Conservation (phyloP, 2,888 invertebrate genomes). For the Agrotis ipsilon region DNA sequence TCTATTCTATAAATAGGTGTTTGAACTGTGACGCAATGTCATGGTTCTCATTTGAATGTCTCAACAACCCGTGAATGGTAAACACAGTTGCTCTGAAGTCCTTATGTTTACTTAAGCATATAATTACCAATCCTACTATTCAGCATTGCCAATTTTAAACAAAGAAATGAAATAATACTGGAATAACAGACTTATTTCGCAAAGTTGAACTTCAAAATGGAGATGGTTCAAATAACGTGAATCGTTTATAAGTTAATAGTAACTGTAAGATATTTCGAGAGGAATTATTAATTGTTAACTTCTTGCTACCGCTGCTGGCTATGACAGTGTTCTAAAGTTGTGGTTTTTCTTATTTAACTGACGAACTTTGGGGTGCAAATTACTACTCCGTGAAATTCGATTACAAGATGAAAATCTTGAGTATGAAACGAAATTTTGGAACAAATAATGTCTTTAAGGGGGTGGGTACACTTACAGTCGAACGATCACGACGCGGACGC, state of each 20-base stretch:
- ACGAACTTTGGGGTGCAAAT: neutral
- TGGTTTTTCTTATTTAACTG: constrained; percentile 4
- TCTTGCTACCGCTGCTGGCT: neutral
- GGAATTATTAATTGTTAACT: constrained; percentile 24
- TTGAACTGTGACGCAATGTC: constrained; percentile 7
- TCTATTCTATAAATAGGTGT: neutral
- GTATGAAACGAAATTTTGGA: neutral
- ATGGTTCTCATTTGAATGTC: constrained; percentile 25
- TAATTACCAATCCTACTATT: constrained; percentile 38
- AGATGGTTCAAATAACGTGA: constrained; percentile 28
- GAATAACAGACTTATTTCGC: constrained; percentile 65
- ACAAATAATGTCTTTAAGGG: too few relatives aligned
- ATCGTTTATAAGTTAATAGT: constrained; percentile 17
- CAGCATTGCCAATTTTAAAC: constrained; percentile 37
- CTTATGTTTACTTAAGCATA: constrained; percentile 42
- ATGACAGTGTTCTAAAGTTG: neutral
- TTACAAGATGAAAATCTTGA: too few relatives aligned
- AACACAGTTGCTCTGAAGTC: constrained; percentile 19
- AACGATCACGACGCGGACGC: too few relatives aligned
- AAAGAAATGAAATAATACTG: constrained; percentile 58
- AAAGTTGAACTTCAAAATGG: constrained; percentile 45
- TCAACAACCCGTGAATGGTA: constrained; percentile 31
- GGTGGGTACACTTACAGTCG: too few relatives aligned
- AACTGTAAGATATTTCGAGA: constrained; percentile 6
- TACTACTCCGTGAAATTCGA: neutral